Conservation (phyloP, 2,888 invertebrate genomes). For the Xestia c-nigrum region DNA sequence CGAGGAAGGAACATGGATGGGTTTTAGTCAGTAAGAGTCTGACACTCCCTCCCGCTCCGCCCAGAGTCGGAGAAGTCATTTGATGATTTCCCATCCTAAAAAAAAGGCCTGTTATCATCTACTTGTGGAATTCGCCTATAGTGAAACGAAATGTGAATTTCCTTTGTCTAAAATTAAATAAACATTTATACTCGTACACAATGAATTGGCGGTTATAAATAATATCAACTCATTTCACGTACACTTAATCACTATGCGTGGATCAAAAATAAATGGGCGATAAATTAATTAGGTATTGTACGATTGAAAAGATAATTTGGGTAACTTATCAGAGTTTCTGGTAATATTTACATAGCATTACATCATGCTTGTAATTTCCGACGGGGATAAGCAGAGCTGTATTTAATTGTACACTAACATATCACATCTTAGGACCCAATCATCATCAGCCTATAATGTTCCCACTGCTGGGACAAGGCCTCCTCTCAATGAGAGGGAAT, state of each 20-base stretch:
- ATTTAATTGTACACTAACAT: background rate
- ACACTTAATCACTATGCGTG: background rate
- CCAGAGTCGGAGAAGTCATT: too few relatives aligned
- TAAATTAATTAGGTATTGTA: background rate
- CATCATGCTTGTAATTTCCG: background rate
- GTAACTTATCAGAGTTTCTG: background rate
- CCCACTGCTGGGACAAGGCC: too few relatives aligned
- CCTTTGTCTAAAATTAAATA: background rate
- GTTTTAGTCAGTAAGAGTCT: too few relatives aligned
- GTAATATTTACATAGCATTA: background rate
- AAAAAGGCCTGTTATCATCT: too few relatives aligned
- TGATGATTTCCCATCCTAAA: too few relatives aligned
- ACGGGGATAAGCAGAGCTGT: background rate
- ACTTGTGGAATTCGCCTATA: too few relatives aligned
- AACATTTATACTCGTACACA: background rate
- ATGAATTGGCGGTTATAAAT: background rate
- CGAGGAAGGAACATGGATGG: too few relatives aligned
- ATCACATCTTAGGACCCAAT: too few relatives aligned
- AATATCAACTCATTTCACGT: constrained; percentile 1
- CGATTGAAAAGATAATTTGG: background rate
- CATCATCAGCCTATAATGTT: too few relatives aligned
- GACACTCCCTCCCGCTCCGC: too few relatives aligned
- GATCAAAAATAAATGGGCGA: constrained; percentile 2
- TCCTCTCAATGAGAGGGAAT: too few relatives aligned
- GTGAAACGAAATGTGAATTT: background rate